These are phyloP conservation scores for Tinamus guttatus DNA, from an alignment of 2,113 vertebrate genomes.

Conservation along the genomic window DNA sequence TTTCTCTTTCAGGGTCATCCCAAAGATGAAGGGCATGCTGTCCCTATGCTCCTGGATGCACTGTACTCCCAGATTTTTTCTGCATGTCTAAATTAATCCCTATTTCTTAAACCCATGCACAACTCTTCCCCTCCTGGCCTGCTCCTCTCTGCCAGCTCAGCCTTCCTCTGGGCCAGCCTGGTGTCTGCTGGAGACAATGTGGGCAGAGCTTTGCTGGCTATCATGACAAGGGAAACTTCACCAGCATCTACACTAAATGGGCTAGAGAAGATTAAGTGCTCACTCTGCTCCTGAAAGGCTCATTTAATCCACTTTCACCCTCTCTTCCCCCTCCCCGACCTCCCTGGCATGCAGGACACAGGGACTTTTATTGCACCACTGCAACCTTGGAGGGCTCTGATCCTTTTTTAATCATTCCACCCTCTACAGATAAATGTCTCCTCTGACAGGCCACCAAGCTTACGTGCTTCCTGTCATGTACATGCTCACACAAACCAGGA, in stretches of 20 bases:
- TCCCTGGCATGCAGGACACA: conserved; percentile 61
- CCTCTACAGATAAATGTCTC: neutral
- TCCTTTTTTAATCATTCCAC: neutral
- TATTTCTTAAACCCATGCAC: neutral
- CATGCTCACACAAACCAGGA: neutral
- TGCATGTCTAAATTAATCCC: accelerated
- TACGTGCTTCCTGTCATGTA: neutral
- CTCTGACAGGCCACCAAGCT: neutral
- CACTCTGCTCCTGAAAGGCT: conserved; percentile 48
- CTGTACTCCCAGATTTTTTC: neutral
- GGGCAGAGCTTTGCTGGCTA: neutral
- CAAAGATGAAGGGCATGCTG: accelerated
- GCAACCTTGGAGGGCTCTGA: conserved; percentile 12
- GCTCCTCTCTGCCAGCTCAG: neutral
- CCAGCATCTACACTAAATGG: conserved; percentile 15
- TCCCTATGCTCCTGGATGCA: neutral
- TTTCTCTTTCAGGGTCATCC: neutral
- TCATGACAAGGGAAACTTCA: neutral
- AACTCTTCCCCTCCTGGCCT: neutral
- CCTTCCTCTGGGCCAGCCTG: neutral
- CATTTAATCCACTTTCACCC: conserved; percentile 55
- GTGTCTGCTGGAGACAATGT: neutral
- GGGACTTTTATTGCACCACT: conserved; percentile 40
- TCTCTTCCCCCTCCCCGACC: conserved; percentile 24
- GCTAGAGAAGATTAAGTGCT: conserved; percentile 44